Base-by-base conservation (phyloP, 2,888 invertebrate species). In the Zygaena filipendulae region DNA sequence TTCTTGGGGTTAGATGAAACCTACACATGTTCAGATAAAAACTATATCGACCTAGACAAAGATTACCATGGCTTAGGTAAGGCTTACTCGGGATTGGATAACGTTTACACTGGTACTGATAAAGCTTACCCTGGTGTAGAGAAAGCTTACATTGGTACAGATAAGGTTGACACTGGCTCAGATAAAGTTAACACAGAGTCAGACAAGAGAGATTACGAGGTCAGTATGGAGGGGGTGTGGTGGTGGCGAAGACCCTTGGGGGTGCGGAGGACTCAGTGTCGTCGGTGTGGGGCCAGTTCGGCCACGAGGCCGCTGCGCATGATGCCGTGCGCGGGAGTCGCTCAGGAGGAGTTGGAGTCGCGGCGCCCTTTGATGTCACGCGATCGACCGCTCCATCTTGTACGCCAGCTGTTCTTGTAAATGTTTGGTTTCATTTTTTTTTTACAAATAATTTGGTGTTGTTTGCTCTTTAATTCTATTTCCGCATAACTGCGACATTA, bases 381-480 rank as follows among this genome's bases (percentile, higher is more conserved):
- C 12, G 68, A 74, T 40, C 63, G 77, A 12, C 77, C 77, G 3
- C 44, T 77, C 32, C 59, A 63, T 27, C 70, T 74, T 43, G 60
- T 71, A 18, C 67, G 67, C 38, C 71, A 71, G 42, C 50, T 74
- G 33, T 74, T 74, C 53, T 52, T 64, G 39, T 69, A 57, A 45
- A 29, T 7, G 4, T 16, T 16, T 4, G 5, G 16, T 7, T 16
- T 16, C 5, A 16, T 16, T 16, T 16, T 6, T 16, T 16, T 4
- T 16, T 16, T 16, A 16, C 7, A n/a, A n/a, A n/a, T n/a, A n/a
- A n/a, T n/a, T n/a, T n/a, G n/a, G n/a, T n/a, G n/a, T n/a, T n/a
- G n/a, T n/a, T n/a, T n/a, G n/a, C n/a, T n/a, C n/a, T n/a, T n/a
- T n/a, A n/a, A n/a, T n/a, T n/a, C n/a, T n/a, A n/a, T n/a, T n/a